Evolutionary conservation across 2,113 vertebrate species (phyloP).

Genomic region (Tachuris rubrigastra): DNA sequence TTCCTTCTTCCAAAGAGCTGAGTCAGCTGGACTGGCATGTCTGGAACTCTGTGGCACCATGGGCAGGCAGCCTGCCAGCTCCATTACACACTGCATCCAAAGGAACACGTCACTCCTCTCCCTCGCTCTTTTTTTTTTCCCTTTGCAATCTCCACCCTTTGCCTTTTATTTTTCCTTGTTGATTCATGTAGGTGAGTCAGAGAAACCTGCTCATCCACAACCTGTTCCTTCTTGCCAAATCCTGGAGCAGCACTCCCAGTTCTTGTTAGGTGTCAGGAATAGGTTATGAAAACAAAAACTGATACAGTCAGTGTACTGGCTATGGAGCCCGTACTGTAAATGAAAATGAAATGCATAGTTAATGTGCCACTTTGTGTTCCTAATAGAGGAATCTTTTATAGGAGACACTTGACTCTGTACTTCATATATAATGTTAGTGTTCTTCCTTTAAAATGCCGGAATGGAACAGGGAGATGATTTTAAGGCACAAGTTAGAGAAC

Average conservation of each 20-base stretch:
- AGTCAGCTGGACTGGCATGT: constrained; percentile 53
- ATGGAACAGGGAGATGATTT: neutral
- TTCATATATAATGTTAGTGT: neutral
- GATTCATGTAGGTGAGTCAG: constrained; percentile 65
- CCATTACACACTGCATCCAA: constrained; percentile 43
- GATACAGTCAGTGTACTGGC: neutral
- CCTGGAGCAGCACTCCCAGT: constrained; percentile 59
- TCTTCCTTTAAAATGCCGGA: neutral
- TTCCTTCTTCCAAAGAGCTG: constrained; percentile 19
- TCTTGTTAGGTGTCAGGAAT: constrained; percentile 50
- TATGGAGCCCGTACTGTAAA: neutral
- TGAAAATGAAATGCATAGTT: neutral
- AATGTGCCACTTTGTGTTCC: neutral
- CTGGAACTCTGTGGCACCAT: constrained; percentile 38
- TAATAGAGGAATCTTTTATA: neutral
- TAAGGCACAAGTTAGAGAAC: neutral
- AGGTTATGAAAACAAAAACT: constrained; percentile 63
- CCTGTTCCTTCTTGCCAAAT: constrained; percentile 71
- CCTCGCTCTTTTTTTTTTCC: neutral
- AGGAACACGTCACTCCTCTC: constrained; percentile 43
- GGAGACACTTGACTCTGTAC: neutral
- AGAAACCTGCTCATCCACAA: constrained; percentile 68
- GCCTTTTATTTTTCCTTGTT: constrained; percentile 68
- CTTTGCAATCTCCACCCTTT: constrained; percentile 49
- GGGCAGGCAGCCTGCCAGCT: constrained; percentile 44